A percentile compares a stretch with the other conserved stretches of the same genome.
Conservation (phyloP, 2,888 invertebrate genomes). For the Polymixis lichenea region DNA sequence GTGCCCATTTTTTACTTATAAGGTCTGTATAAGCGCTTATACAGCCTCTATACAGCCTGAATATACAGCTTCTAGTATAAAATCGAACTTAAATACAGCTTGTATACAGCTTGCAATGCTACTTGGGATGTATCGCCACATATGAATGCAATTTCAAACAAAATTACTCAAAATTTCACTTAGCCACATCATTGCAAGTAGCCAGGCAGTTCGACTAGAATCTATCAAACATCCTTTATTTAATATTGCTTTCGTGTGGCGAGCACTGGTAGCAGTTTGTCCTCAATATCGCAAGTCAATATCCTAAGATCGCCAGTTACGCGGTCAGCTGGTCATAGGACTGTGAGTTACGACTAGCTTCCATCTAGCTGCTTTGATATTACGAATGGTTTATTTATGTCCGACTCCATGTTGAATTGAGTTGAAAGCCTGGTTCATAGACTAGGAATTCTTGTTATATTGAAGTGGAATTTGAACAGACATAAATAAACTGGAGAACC, state of each 20-base stretch:
- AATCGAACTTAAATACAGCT: too few species aligned
- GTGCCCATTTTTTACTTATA: too few species aligned
- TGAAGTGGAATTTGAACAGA: not conserved
- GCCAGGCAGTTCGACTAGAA: not conserved
- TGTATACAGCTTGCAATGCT: too few species aligned
- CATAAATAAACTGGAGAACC: not conserved
- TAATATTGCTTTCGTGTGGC: not conserved
- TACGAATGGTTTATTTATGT: conserved; percentile 43
- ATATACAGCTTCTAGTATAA: too few species aligned
- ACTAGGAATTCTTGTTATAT: conserved; percentile 8
- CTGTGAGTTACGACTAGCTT: conserved; percentile 26
- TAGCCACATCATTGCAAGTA: not conserved
- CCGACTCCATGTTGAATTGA: conserved; percentile 6
- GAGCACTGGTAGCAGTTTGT: conserved; percentile 20
- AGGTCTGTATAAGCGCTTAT: too few species aligned
- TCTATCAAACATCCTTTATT: conserved; percentile 1
- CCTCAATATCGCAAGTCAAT: conserved; percentile 39
- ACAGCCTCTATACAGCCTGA: too few species aligned
- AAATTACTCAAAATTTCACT: not conserved
- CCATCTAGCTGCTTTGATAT: conserved; percentile 6
- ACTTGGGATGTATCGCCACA: not conserved
- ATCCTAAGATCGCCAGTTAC: conserved; percentile 17
- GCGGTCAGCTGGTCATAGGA: conserved; percentile 33
- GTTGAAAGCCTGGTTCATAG: not conserved
- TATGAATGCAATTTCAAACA: not conserved